Percentiles rank a stretch among this genome's conserved stretches.
Evolutionary conservation across 2,113 vertebrate species (phyloP).

Genomic region (Anguilla rostrata): DNA sequence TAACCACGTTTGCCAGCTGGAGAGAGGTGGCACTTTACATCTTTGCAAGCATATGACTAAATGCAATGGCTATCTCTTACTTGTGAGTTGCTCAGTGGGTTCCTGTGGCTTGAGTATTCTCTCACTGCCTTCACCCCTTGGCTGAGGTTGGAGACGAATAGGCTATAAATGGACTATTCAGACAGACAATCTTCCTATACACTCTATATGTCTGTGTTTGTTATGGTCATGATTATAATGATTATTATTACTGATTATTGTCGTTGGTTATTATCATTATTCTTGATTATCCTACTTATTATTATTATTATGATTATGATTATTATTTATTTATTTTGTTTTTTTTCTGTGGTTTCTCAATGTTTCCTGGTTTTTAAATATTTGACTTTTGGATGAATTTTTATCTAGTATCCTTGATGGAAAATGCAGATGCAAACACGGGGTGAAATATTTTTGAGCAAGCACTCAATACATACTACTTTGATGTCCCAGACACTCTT

Average conservation of each 20-base stretch:
- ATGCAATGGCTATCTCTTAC: conserved; percentile 21
- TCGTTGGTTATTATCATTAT: conserved; percentile 72
- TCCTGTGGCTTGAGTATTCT: conserved; percentile 1
- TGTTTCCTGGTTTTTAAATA: conserved; percentile 76
- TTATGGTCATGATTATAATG: conserved; percentile 79
- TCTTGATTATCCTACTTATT: conserved; percentile 66
- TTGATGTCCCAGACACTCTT: conserved; percentile 61
- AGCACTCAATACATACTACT: not conserved
- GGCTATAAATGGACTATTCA: conserved; percentile 53
- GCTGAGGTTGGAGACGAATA: conserved; percentile 38
- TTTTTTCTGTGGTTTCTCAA: conserved; percentile 74
- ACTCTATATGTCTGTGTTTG: conserved; percentile 68
- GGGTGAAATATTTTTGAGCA: conserved; percentile 35
- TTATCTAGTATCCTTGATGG: conserved; percentile 58
- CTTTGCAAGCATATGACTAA: not conserved
- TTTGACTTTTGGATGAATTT: conserved; percentile 68
- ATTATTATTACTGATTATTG: conserved; percentile 77
- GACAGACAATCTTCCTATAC: conserved; percentile 76
- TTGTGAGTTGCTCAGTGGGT: conserved; percentile 13
- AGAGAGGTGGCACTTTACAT: not conserved
- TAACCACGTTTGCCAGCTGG: conserved; percentile 1
- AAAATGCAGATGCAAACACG: conserved; percentile 50
- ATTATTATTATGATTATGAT: conserved; percentile 65
- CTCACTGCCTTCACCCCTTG: conserved; percentile 11
- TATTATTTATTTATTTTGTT: conserved; percentile 57